Conservation (phyloP, 2,797 vertebrate species). For the Spinus olivaceus region DNA sequence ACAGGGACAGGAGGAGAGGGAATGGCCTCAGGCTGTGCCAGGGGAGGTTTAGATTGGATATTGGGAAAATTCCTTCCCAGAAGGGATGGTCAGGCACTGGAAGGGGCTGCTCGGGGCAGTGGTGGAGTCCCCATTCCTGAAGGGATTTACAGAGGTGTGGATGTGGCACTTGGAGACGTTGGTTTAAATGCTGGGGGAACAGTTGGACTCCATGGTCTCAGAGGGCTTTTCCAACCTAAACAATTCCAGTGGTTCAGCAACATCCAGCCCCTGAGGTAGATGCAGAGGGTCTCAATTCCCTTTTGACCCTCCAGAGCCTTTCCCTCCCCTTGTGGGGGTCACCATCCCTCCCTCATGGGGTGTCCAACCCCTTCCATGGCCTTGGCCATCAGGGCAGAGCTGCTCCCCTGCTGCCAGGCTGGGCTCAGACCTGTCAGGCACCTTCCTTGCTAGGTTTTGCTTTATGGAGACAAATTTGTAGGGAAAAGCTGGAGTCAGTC, state of each 20-base stretch:
- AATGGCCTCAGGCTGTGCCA: fast-evolving
- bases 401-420: background rate
- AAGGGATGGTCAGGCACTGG: background rate
- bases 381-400: fast-evolving
- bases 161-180: background rate
- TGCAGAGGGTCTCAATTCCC: background rate
- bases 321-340: background rate
- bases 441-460: fast-evolving
- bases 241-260: background rate
- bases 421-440: background rate
- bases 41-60: background rate
- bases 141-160: background rate
- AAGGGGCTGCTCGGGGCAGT: background rate
- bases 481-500: background rate
- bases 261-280: fast-evolving
- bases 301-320: background rate
- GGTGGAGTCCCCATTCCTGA: background rate
- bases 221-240: background rate
- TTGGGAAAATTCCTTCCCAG: background rate
- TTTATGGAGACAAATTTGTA: fast-evolving
- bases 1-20: fast-evolving
- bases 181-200: background rate
- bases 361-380: background rate
- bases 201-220: background rate
- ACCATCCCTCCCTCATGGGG: fast-evolving